Conservation (phyloP, 2,113 vertebrate species). For the Bambusicola thoracicus region DNA sequence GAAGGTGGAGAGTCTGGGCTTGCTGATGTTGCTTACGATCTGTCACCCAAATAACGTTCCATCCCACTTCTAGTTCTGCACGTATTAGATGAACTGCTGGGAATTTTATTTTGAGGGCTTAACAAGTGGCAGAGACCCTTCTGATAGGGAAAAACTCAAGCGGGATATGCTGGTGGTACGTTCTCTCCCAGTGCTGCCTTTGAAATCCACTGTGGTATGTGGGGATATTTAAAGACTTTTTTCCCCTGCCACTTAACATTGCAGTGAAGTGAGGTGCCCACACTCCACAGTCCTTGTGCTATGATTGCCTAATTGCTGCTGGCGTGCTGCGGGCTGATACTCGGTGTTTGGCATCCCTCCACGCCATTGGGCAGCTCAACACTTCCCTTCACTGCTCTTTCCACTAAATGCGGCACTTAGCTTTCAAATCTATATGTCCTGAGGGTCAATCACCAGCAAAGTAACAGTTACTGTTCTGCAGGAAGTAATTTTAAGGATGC, state of each 20-base stretch:
- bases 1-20: background rate
- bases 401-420: background rate
- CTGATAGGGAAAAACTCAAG: background rate
- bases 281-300: background rate
- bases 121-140: background rate
- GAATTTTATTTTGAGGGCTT: background rate
- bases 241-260: slow-evolving; percentile 12
- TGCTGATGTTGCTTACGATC: background rate
- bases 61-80: background rate
- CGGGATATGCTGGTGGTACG: background rate
- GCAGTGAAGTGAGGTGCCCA: slow-evolving; percentile 15
- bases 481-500: slow-evolving; percentile 1
- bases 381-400: background rate
- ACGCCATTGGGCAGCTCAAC: background rate
- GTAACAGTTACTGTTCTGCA: background rate
- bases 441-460: background rate
- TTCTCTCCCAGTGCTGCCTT: background rate
- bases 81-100: rapidly evolving
- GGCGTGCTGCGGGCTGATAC: background rate
- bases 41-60: background rate
- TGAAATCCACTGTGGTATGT: background rate
- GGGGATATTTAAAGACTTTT: slow-evolving; percentile 11
- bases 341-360: background rate
- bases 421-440: slow-evolving; percentile 30
- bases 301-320: background rate